phyloP scores from a whole-genome alignment of 2,113 vertebrate genomes.

The Chloroceryle aenea region DNA sequence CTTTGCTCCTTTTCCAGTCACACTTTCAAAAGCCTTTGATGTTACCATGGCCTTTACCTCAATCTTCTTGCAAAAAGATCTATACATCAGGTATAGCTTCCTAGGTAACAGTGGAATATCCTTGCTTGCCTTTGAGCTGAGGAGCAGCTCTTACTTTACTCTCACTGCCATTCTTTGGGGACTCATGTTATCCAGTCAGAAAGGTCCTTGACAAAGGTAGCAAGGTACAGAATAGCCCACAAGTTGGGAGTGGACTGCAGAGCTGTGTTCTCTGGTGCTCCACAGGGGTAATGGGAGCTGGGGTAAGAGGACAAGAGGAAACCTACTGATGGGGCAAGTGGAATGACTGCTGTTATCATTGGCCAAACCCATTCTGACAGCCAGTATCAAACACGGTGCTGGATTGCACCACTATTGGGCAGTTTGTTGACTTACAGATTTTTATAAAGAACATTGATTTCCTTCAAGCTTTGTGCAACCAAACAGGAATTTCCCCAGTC shows the following conservation, averaged over 20 bases:
- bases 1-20: background rate
- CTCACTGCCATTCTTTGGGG: background rate
- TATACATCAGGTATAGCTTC: background rate
- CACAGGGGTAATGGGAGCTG: rapidly evolving
- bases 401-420: background rate
- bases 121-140: background rate
- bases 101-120: background rate
- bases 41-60: background rate
- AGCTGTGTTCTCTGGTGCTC: background rate
- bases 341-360: background rate
- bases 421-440: background rate
- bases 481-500: background rate
- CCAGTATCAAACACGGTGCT: background rate
- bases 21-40: background rate
- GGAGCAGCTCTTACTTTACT: background rate
- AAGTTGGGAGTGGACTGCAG: rapidly evolving
- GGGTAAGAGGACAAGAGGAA: background rate
- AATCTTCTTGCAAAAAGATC: background rate
- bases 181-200: background rate
- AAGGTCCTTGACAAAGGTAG: background rate
- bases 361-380: background rate
- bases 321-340: background rate
- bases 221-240: rapidly evolving
- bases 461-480: background rate
- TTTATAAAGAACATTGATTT: background rate